Conservation (phyloP, 2,113 vertebrate genomes). For the Sapajus apella region DNA sequence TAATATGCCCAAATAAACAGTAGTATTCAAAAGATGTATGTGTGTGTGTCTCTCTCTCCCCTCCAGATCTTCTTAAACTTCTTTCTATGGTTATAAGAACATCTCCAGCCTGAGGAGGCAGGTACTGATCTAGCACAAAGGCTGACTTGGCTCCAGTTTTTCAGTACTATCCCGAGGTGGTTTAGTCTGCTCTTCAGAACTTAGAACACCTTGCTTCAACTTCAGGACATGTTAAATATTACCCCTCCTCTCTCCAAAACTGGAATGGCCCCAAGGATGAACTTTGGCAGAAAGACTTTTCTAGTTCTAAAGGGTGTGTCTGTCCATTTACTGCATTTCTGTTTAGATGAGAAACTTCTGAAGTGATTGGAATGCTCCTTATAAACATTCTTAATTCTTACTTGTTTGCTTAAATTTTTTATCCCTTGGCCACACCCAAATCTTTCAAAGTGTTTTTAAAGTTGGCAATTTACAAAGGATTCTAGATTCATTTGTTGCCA, state of each 20-base stretch:
- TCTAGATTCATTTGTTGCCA: conserved; percentile 11
- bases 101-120: neutral
- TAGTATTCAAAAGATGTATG: neutral
- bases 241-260: neutral
- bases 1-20: neutral
- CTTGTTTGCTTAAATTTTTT: conserved; percentile 44
- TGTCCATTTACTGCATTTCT: conserved; percentile 57
- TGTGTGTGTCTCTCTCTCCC: neutral
- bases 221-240: neutral
- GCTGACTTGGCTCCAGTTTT: neutral
- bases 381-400: conserved; percentile 51
- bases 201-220: neutral
- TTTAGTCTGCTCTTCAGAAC: neutral
- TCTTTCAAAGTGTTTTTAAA: conserved; percentile 65
- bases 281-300: neutral
- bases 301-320: conserved; percentile 15
- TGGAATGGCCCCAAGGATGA: neutral
- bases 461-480: conserved; percentile 30
- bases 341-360: conserved; percentile 55
- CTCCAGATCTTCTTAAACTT: neutral
- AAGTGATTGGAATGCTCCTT: conserved; percentile 68
- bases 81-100: neutral
- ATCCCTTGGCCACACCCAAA: neutral
- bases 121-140: neutral
- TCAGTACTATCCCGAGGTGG: neutral